A percentile compares a stretch with the other conserved stretches of the same genome.
phyloP scores from a whole-genome alignment of 2,888 invertebrate genomes.

The Sisyra terminalis region DNA sequence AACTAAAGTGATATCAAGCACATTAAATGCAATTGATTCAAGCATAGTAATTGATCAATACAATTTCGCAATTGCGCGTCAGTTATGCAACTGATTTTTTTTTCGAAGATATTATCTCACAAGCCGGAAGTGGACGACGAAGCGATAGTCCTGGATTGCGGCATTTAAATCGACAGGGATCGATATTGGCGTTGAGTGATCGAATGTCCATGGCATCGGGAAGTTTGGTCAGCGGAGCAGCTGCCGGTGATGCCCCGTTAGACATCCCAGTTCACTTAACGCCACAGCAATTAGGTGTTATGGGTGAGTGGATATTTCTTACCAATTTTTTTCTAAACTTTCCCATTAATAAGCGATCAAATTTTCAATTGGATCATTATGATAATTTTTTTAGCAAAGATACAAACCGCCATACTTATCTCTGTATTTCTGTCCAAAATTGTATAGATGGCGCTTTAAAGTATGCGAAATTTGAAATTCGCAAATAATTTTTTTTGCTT shows the following conservation, averaged over 20 bases:
- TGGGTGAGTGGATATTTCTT: constrained; percentile 50
- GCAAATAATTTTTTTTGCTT: no score
- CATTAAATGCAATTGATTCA: neutral
- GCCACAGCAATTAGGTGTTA: constrained; percentile 75
- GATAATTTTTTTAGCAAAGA: no score
- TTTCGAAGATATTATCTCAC: constrained; percentile 37
- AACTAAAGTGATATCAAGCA: neutral
- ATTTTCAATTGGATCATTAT: no score
- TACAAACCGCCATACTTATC: no score
- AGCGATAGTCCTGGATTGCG: constrained; percentile 37
- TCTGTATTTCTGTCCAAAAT: no score
- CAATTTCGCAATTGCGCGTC: no score
- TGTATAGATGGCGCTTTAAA: no score
- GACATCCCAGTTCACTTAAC: constrained; percentile 39
- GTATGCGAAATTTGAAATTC: no score
- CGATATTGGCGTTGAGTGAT: constrained; percentile 41
- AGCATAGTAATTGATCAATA: no score
- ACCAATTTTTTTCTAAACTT: no score
- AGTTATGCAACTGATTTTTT: no score
- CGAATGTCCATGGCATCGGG: constrained; percentile 45
- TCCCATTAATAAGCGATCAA: no score
- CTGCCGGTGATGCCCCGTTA: constrained; percentile 13
- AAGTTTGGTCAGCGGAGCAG: constrained; percentile 33
- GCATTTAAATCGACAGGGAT: constrained; percentile 27
- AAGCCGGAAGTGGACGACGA: constrained; percentile 45